Conservation (phyloP, 2,888 invertebrate genomes). For the Zaprionus obscuricornis region DNA sequence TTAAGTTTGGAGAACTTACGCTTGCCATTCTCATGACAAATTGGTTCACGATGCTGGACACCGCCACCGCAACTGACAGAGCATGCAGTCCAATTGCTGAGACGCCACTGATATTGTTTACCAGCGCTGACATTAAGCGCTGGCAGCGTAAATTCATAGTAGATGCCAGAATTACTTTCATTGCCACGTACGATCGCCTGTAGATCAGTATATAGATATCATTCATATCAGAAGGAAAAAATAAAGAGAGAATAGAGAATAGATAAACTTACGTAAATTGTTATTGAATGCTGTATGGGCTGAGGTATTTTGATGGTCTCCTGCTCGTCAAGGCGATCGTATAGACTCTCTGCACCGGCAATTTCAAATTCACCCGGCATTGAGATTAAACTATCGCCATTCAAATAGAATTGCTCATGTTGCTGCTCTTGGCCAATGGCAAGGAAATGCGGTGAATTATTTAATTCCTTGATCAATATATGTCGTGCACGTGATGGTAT, state of each 20-base stretch:
- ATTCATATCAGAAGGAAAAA: no score
- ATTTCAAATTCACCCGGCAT: conserved; percentile 92
- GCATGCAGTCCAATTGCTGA: conserved; percentile 93
- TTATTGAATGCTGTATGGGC: conserved; percentile 91
- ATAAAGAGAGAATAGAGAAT: no score
- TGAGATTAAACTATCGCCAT: conserved; percentile 89
- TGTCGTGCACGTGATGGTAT: conserved; percentile 92
- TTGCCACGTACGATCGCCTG: conserved; percentile 89
- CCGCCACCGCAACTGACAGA: conserved; percentile 91
- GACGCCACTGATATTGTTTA: conserved; percentile 88
- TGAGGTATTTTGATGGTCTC: conserved; percentile 93
- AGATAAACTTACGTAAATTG: conserved; percentile 88
- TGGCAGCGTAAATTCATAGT: conserved; percentile 90
- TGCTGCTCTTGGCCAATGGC: conserved; percentile 89
- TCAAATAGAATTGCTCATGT: conserved; percentile 88
- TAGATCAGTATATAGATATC: no score
- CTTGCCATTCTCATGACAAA: conserved; percentile 84
- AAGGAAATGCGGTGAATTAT: conserved; percentile 90
- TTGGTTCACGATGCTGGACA: conserved; percentile 85
- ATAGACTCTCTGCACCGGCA: conserved; percentile 91
- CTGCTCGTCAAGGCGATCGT: conserved; percentile 90
- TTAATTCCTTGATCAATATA: conserved; percentile 90
- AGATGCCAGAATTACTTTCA: conserved; percentile 91
- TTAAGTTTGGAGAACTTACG: no score
- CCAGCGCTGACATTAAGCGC: conserved; percentile 85